Evolutionary conservation across 2,797 vertebrate genomes (phyloP).

Genomic region (Rhinophrynus dorsalis): DNA sequence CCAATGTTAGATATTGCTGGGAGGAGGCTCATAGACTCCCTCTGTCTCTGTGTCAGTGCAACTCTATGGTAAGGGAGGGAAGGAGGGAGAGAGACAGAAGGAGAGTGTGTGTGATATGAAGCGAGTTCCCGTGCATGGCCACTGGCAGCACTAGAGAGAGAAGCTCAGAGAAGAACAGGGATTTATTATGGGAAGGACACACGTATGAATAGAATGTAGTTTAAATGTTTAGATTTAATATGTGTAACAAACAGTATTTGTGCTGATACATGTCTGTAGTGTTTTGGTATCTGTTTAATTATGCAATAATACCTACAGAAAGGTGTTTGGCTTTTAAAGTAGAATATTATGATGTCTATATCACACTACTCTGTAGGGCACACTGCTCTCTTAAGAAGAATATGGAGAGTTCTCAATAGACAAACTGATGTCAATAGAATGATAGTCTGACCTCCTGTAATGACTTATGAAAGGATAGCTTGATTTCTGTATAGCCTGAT

Average conservation of each 20-base stretch:
- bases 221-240: conserved; percentile 1
- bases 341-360: no score
- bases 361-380: no score
- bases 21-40: conserved; percentile 51
- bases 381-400: no score
- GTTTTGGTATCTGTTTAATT: no score
- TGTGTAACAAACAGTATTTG: neutral
- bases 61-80: conserved; percentile 49
- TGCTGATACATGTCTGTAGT: no score
- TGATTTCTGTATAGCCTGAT: no score
- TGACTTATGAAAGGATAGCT: no score
- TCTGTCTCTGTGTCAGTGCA: conserved; percentile 51
- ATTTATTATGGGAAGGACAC: conserved; percentile 23
- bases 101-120: conserved; percentile 19
- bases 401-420: no score
- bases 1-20: conserved; percentile 45
- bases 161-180: conserved; percentile 8
- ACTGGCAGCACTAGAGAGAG: conserved; percentile 33
- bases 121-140: conserved; percentile 7
- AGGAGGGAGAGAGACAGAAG: conserved; percentile 45
- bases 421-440: no score
- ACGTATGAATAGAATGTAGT: neutral
- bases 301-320: no score
- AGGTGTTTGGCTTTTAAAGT: no score
- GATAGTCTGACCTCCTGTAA: no score